These are phyloP conservation scores for Toxonevra muliebris DNA, from an alignment of 2,888 invertebrate species.

Conservation along the genomic window DNA sequence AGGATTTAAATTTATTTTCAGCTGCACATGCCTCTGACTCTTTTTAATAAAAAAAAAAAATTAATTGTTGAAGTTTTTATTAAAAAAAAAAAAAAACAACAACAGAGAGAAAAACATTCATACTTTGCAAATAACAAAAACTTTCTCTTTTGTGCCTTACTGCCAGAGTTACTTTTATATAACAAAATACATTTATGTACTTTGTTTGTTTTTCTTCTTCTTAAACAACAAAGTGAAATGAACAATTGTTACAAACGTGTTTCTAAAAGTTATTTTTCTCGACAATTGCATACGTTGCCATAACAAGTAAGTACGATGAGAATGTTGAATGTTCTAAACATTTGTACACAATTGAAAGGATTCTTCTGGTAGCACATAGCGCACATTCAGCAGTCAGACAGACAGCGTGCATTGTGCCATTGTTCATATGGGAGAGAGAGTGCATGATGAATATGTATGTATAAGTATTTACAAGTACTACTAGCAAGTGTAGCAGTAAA, in stretches of 20 bases:
- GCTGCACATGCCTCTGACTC: too few relatives aligned
- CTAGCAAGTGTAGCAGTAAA: background rate
- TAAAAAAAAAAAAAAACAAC: too few relatives aligned
- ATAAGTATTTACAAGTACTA: background rate
- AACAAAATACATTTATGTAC: too few relatives aligned
- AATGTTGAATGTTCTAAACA: background rate
- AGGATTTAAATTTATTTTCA: too few relatives aligned
- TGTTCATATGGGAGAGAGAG: too few relatives aligned
- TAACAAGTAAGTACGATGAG: background rate
- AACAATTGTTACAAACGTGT: background rate
- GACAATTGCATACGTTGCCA: background rate
- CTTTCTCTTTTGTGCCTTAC: background rate
- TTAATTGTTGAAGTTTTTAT: conserved; percentile 3
- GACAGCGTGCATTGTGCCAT: too few relatives aligned
- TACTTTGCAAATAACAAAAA: background rate
- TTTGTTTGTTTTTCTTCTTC: background rate
- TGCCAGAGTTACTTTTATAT: too few relatives aligned
- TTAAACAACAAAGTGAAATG: background rate
- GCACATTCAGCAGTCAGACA: background rate
- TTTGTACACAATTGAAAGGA: background rate
- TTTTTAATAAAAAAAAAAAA: background rate
- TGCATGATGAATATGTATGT: background rate
- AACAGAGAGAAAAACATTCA: too few relatives aligned
- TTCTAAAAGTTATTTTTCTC: background rate
- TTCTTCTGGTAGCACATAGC: too few relatives aligned